These are phyloP conservation scores for Cantharis rufa DNA, from an alignment of 2,888 invertebrate species.

Conservation along the genomic window DNA sequence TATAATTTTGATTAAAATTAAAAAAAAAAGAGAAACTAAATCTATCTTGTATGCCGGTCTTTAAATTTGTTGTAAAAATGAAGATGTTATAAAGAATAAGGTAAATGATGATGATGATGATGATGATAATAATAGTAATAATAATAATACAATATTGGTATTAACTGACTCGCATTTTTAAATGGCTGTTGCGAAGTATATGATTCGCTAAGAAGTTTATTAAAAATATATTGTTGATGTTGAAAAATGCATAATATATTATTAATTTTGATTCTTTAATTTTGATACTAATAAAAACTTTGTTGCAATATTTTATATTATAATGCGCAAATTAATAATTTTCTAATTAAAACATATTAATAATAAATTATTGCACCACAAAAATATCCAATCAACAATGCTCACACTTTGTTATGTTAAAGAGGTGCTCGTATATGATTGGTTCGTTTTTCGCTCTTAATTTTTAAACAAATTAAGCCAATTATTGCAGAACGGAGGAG, in stretches of 20 bases:
- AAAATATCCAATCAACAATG: neutral
- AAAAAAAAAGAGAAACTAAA: conserved; percentile 21
- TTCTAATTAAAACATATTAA: conserved; percentile 22
- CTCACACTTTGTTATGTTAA: neutral
- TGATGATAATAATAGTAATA: conserved; percentile 15
- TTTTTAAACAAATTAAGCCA: neutral
- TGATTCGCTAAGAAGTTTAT: conserved; percentile 42
- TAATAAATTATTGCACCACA: conserved; percentile 5
- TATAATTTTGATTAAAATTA: conserved; percentile 37
- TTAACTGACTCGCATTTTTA: conserved; percentile 50
- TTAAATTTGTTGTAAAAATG: conserved; percentile 19
- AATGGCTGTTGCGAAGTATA: conserved; percentile 56
- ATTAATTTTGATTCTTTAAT: conserved; percentile 51
- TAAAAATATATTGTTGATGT: conserved; percentile 50
- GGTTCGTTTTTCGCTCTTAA: neutral
- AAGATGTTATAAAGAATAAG: conserved; percentile 6
- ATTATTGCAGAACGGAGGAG: neutral
- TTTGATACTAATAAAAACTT: conserved; percentile 47
- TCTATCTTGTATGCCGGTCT: conserved; percentile 29
- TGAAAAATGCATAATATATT: conserved; percentile 46
- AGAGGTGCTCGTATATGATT: neutral
- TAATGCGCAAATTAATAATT: conserved; percentile 29
- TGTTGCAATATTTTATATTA: conserved; percentile 44
- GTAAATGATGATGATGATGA: neutral
- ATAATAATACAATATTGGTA: conserved; percentile 40